Evolutionary conservation across 2,888 invertebrate species (phyloP).

Genomic region (Drosophila maculinotata): DNA sequence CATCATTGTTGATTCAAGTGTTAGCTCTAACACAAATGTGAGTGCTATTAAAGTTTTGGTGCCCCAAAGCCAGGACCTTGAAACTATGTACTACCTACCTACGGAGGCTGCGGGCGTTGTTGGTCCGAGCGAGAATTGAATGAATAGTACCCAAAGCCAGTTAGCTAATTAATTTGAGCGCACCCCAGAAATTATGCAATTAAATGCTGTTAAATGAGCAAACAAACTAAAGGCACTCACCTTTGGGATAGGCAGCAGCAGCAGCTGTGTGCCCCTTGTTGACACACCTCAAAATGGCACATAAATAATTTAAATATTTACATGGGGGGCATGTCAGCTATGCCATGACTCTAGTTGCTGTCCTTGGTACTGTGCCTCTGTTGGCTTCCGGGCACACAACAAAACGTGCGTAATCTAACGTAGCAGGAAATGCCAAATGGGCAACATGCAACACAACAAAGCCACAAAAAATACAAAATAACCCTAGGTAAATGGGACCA

Average conservation of each 20-base stretch:
- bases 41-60: conserved; percentile 32
- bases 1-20: conserved; percentile 38
- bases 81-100: not conserved
- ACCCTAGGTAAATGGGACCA: conserved; percentile 5
- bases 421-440: conserved; percentile 31
- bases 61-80: conserved; percentile 31
- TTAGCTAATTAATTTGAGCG: conserved; percentile 52
- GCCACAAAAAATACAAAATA: not conserved
- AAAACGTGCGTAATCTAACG: conserved; percentile 63
- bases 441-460: conserved; percentile 17
- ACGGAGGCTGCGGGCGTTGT: conserved; percentile 11
- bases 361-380: conserved; percentile 1
- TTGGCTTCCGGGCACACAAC: conserved; percentile 26
- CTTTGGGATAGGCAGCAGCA: conserved; percentile 8
- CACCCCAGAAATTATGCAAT: conserved; percentile 72
- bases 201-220: conserved; percentile 72
- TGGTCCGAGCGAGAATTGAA: conserved; percentile 10
- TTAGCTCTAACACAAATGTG: conserved; percentile 14
- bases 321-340: conserved; percentile 37
- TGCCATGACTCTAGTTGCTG: conserved; percentile 19
- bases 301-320: conserved; percentile 79
- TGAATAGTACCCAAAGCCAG: conserved; percentile 14
- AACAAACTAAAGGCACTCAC: conserved; percentile 52
- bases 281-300: conserved; percentile 69
- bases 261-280: conserved; percentile 49